Conservation (phyloP, 2,888 invertebrate species). For the Diloba caeruleocephala region DNA sequence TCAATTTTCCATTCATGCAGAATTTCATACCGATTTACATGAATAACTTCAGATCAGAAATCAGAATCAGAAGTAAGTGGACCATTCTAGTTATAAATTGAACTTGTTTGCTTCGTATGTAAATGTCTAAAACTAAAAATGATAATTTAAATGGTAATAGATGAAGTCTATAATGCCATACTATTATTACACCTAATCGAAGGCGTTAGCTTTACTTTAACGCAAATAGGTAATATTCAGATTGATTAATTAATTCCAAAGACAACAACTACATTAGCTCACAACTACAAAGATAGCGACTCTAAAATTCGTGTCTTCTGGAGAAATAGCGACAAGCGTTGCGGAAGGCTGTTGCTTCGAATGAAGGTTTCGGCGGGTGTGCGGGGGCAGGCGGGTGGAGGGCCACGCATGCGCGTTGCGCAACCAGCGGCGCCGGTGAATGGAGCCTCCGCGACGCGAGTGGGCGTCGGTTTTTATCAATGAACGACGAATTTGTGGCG, state of each 20-base stretch:
- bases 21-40: slow-evolving; percentile 18
- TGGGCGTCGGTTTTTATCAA: slow-evolving; percentile 87
- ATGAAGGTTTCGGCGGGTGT: slow-evolving; percentile 68
- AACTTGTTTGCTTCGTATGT: not conserved
- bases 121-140: slow-evolving; percentile 2
- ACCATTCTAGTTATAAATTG: slow-evolving; percentile 5
- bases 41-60: slow-evolving; percentile 8
- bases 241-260: too few relatives aligned
- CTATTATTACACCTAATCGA: too few relatives aligned
- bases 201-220: too few relatives aligned
- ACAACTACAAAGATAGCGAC: too few relatives aligned
- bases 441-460: slow-evolving; percentile 76
- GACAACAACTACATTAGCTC: too few relatives aligned
- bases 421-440: slow-evolving; percentile 85
- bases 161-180: not conserved
- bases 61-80: slow-evolving; percentile 12
- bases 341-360: slow-evolving; percentile 70
- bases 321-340: slow-evolving; percentile 58
- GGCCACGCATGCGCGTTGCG: slow-evolving; percentile 78
- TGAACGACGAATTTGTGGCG: slow-evolving; percentile 86
- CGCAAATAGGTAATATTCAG: too few relatives aligned
- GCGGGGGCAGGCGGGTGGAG: slow-evolving; percentile 56
- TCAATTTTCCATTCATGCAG: slow-evolving; percentile 23
- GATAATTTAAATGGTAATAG: too few relatives aligned
- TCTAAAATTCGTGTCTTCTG: slow-evolving; percentile 50